Evolutionary conservation across 1,140 invertebrate species (phyloP).

Genomic region (Acyrthosiphon pisum): DNA sequence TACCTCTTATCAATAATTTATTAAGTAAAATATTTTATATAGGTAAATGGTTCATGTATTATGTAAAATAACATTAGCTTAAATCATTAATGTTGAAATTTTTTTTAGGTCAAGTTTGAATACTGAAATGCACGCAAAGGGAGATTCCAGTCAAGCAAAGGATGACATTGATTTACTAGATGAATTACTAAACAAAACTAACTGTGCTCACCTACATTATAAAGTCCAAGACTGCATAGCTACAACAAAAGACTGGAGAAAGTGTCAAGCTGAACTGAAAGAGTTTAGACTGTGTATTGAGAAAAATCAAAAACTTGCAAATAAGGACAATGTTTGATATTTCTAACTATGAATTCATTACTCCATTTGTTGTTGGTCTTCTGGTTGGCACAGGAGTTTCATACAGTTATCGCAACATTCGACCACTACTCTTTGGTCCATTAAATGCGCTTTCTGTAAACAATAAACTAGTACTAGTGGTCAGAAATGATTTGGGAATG

Average conservation of each 20-base stretch:
- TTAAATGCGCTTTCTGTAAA: neutral
- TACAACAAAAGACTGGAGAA: conserved; percentile 86
- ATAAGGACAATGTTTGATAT: conserved; percentile 33
- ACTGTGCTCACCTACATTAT: conserved; percentile 87
- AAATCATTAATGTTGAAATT: neutral
- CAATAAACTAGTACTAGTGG: conserved; percentile 82
- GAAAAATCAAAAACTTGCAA: conserved; percentile 64
- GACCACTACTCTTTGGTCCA: conserved; percentile 14
- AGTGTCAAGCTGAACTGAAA: conserved; percentile 82
- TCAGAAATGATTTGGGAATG: conserved; percentile 91
- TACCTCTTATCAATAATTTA: neutral
- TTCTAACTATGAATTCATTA: neutral
- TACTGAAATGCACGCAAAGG: conserved; percentile 16
- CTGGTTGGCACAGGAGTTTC: neutral
- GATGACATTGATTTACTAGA: conserved; percentile 75
- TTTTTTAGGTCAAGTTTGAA: neutral
- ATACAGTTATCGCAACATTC: conserved; percentile 18
- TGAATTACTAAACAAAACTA: conserved; percentile 82
- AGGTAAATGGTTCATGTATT: neutral
- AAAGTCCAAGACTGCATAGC: conserved; percentile 89
- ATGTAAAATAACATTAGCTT: neutral
- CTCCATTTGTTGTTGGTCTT: conserved; percentile 53
- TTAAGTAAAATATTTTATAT: neutral
- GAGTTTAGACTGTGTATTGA: conserved; percentile 82
- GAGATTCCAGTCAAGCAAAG: conserved; percentile 33